A percentile compares a stretch with the other conserved stretches of the same genome.
These are phyloP conservation scores for Stomatorhinus ivindoensis DNA, from an alignment of 2,113 vertebrate species.

Conservation along the genomic window DNA sequence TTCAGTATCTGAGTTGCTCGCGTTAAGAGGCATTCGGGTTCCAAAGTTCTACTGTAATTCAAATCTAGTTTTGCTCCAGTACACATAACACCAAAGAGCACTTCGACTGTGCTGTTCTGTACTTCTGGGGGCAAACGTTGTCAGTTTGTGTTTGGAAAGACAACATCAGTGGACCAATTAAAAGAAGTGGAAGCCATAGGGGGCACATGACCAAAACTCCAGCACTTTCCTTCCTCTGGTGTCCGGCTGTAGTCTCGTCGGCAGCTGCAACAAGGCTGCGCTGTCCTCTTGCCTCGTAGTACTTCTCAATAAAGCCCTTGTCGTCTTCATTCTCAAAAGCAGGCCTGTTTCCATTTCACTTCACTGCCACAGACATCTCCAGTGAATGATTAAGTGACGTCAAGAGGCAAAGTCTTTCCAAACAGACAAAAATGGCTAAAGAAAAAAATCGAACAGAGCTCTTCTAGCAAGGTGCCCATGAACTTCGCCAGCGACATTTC, in stretches of 20 bases:
- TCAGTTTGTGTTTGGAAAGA: neutral
- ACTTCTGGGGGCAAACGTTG: conserved; percentile 14
- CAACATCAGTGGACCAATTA: conserved; percentile 2
- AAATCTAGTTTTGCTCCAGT: conserved; percentile 31
- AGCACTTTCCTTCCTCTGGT: neutral
- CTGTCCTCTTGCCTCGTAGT: conserved; percentile 39
- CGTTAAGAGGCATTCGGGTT: too few relatives aligned
- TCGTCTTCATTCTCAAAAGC: conserved; percentile 32
- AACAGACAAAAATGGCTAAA: conserved; percentile 12
- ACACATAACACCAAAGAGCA: conserved; percentile 25
- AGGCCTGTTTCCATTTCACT: conserved; percentile 36
- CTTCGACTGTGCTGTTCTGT: conserved; percentile 22
- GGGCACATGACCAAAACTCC: neutral
- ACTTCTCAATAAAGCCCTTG: conserved; percentile 35
- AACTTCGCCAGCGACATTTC: neutral
- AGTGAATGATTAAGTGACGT: neutral
- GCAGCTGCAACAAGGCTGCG: conserved; percentile 45
- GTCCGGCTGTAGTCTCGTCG: neutral
- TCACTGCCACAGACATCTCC: neutral
- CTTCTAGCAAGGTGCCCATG: neutral
- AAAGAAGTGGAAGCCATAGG: neutral
- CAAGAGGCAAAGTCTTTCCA: neutral
- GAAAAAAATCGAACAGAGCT: neutral
- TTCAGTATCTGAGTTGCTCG: too few relatives aligned
- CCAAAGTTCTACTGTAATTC: conserved; percentile 15